These are phyloP conservation scores for Blera fallax DNA, from an alignment of 2,888 invertebrate species.

Conservation along the genomic window DNA sequence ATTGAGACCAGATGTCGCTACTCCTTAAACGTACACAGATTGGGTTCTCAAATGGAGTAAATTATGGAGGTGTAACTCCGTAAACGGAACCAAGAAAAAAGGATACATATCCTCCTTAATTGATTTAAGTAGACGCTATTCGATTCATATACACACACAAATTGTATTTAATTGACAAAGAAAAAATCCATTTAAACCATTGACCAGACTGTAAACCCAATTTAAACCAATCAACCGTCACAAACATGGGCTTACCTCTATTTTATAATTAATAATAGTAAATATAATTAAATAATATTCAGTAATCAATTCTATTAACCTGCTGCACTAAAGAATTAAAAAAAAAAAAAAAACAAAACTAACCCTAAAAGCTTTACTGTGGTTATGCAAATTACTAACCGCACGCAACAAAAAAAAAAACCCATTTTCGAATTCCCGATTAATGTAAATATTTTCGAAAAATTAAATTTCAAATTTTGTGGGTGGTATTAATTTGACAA, in stretches of 20 bases:
- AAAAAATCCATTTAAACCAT: constrained; percentile 21
- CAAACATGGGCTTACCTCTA: constrained; percentile 28
- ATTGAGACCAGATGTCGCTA: too few relatives aligned
- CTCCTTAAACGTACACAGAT: too few relatives aligned
- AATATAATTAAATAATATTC: constrained; percentile 29
- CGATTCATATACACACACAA: not conserved
- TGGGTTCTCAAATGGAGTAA: too few relatives aligned
- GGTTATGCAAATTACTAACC: constrained; percentile 33
- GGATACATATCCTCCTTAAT: not conserved
- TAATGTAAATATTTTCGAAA: constrained; percentile 53
- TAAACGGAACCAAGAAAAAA: not conserved
- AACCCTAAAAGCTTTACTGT: constrained; percentile 3
- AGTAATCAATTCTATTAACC: constrained; percentile 50
- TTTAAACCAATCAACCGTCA: constrained; percentile 33
- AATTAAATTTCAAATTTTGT: constrained; percentile 17
- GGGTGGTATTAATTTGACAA: constrained; percentile 51
- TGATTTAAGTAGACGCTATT: not conserved
- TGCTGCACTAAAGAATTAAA: constrained; percentile 40
- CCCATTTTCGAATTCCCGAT: constrained; percentile 3
- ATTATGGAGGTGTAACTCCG: too few relatives aligned
- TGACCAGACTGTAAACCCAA: constrained; percentile 2
- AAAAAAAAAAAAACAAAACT: not conserved
- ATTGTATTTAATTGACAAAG: not conserved
- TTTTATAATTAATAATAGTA: constrained; percentile 12
- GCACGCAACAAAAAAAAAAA: constrained; percentile 1